These are phyloP conservation scores for Microcebus jonahi DNA, from an alignment of 2,113 vertebrate genomes.

Conservation along the genomic window DNA sequence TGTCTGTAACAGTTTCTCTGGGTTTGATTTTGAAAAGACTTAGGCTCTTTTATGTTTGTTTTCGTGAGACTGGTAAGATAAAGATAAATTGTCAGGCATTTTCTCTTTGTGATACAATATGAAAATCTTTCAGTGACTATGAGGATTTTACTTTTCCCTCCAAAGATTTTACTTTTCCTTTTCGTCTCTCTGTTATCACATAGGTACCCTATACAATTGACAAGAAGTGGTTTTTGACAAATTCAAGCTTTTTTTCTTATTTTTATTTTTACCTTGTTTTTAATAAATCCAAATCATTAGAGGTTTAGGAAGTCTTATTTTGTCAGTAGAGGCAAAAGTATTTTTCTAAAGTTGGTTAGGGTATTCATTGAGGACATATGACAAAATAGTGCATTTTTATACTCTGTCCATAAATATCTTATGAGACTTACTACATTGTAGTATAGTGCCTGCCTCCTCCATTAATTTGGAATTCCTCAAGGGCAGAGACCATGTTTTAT, in stretches of 20 bases:
- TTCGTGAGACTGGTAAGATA: background rate
- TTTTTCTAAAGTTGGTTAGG: conserved; percentile 5
- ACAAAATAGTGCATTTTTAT: background rate
- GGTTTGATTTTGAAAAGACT: conserved; percentile 12
- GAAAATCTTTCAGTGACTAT: conserved; percentile 6
- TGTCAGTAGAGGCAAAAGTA: background rate
- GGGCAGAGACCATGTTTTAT: conserved; percentile 68
- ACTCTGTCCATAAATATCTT: conserved; percentile 14
- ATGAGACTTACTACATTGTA: conserved; percentile 13
- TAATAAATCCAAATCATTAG: background rate
- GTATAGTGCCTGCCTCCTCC: background rate
- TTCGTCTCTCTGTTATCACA: background rate
- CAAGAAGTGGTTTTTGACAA: background rate
- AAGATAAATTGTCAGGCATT: background rate
- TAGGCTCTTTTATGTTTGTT: background rate
- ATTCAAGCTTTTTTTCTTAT: background rate
- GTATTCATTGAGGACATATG: background rate
- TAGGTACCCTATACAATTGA: background rate
- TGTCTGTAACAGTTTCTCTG: background rate
- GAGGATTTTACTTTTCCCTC: background rate
- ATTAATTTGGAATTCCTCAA: conserved; percentile 66
- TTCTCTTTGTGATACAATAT: background rate
- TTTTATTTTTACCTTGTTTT: background rate
- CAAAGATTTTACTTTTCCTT: background rate
- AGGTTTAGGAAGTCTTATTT: background rate